Evolutionary conservation across 2,888 invertebrate genomes (phyloP), one percentile per base, ranked within the genome.

Genomic region (Poecilobothrus nobilitatus): DNA sequence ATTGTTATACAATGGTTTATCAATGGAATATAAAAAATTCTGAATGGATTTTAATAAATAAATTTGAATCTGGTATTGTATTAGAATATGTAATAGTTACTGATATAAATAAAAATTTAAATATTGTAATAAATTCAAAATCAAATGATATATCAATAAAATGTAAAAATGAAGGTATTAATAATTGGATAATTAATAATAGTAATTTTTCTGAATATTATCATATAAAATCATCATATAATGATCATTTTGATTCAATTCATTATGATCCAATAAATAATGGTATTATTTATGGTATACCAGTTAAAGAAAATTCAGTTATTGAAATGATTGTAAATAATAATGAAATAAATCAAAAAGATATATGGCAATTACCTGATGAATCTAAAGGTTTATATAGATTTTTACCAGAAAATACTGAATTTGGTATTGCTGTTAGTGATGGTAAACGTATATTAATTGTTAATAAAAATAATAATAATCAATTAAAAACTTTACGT

Each of bases 51-150:
- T 69, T 67, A 10, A 41, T 80, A 1, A 74, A 73, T 10, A 71
- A 76, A 62, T 75, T 83, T 15, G 74, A 81, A 69, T 84, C 84
- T 37, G 87, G 87, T 4, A 74, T 75, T 18, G 76, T 87, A 3
- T 78, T 80, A 37, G 80, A 84, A 74, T 82, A 83, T 74, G 75
- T 83, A 6, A 75, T 80, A 1, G 78, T 84, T 1, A 72, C 71
- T 5, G 66, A 66, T 20, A 63, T 72, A 22, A 75, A 77, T 67
- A 73, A 77, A 0, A 71, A 76, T 8, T 71, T 76, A 1, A 72
- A 82, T 64, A 84, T 81, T 27, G 71, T 82, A 41, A 79, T 79
- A 12, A 79, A 76, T 72, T 73, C 75, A 8, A 74, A 73, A 44
- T 65, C 72, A 22, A 66, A 61, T 10, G 73, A 71, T 9, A 12